Conservation (phyloP, 2,113 vertebrate species). For the human region DNA sequence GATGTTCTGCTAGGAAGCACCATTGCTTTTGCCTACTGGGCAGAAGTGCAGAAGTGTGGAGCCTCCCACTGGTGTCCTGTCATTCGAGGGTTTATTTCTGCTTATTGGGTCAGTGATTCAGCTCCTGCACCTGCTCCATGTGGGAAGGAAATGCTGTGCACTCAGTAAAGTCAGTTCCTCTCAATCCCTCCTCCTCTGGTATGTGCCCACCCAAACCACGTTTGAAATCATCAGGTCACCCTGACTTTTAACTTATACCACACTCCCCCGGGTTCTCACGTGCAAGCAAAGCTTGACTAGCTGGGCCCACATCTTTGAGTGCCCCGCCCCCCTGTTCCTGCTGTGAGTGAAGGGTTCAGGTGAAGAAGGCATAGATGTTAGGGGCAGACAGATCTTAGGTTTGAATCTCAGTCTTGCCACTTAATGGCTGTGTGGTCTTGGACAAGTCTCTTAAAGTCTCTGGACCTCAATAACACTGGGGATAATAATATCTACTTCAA, state of each 20-base stretch:
- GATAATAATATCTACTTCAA: not conserved
- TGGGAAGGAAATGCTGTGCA: not conserved
- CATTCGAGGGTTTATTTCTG: not conserved
- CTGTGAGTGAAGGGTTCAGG: rapidly evolving
- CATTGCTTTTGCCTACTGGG: not conserved
- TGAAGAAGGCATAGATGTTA: not conserved
- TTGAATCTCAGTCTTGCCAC: not conserved
- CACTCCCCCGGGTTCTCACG: rapidly evolving
- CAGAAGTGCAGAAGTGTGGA: not conserved
- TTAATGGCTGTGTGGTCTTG: not conserved
- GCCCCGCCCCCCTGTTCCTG: not conserved
- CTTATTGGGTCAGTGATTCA: not conserved
- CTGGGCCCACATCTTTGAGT: too few relatives aligned
- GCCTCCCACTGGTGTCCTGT: not conserved
- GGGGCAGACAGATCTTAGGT: not conserved
- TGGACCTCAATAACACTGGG: not conserved
- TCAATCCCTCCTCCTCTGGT: not conserved
- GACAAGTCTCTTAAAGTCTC: not conserved
- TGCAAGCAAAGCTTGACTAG: too few relatives aligned
- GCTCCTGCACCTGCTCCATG: not conserved
- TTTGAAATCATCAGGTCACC: not conserved
- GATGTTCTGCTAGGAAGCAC: not conserved
- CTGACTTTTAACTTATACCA: rapidly evolving
- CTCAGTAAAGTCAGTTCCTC: not conserved
- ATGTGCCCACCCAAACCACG: not conserved